Evolutionary conservation across 1,140 invertebrate genomes (phyloP), one percentile per base, ranked within the genome.

Genomic region (Ericerus pela): DNA sequence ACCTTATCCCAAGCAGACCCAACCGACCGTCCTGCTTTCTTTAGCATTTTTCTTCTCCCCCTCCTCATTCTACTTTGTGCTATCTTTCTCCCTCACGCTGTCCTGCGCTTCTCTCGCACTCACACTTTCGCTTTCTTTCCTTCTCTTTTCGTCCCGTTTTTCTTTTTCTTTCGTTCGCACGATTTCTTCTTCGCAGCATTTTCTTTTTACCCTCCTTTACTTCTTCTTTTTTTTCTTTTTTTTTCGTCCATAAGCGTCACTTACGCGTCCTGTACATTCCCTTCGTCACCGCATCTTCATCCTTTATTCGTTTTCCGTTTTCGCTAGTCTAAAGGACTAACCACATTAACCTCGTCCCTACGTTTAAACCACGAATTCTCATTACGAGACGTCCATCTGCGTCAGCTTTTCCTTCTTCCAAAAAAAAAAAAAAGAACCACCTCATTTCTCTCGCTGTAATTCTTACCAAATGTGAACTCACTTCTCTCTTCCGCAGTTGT

Each of bases 381-480:
- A 47, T 47, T 47, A 47, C 41, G 41, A 47, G 41, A 47, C 41
- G 41, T 47, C 41, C 41, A 47, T 47, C 41, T 47, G 41, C 41
- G 41, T 47, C 41, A 47, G 36, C 20, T 24, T 10, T 47, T 47
- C 41, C 41, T 22, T 16, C 18, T 47, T 24, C 26, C 18, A 10
- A n/a, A n/a, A n/a, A n/a, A n/a, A n/a, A n/a, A n/a, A n/a, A n/a
- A n/a, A n/a, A n/a, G n/a, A 47, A 24, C 41, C 41, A 14, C 41
- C 30, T 33, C 30, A 33, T 33, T 47, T 24, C 41, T 14, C 36
- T 6, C 20, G n/a, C 36, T 47, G 41, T 47, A 47, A 47, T 47
- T 47, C 41, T 47, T 47, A 47, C 41, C 41, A 47, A 47, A 47
- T 47, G 41, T 47, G 41, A 47, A 47, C 41, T 47, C 41, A 47